Percentiles rank a stretch among this genome's conserved stretches.
Evolutionary conservation across 2,113 vertebrate genomes (phyloP).

Genomic region (Albula goreensis): DNA sequence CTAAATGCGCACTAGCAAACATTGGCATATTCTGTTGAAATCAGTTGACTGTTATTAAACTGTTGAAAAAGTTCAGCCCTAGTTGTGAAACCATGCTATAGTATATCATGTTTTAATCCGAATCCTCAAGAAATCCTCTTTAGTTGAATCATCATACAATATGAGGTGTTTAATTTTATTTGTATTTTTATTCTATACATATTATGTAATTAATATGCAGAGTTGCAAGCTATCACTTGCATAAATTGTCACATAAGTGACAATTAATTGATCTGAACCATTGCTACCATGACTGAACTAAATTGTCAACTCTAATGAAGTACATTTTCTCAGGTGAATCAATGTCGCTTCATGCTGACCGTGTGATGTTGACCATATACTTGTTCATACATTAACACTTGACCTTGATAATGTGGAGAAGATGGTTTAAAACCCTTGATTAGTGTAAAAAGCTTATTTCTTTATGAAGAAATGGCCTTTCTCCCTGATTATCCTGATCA

Average conservation of each 20-base stretch:
- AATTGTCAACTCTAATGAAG: neutral
- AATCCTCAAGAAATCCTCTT: neutral
- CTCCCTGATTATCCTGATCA: conserved; percentile 1
- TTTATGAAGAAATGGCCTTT: neutral
- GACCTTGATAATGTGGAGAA: neutral
- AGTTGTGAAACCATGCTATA: neutral
- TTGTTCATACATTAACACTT: neutral
- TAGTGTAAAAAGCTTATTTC: neutral
- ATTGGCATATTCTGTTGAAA: too few relatives aligned
- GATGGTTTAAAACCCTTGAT: conserved; percentile 8
- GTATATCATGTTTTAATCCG: neutral
- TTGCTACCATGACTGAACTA: neutral
- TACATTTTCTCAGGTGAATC: neutral
- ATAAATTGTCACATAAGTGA: neutral
- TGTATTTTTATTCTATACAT: neutral
- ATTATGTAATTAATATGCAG: neutral
- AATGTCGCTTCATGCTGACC: neutral
- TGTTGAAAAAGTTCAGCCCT: neutral
- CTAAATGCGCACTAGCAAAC: neutral
- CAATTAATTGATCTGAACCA: neutral
- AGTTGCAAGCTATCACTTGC: neutral
- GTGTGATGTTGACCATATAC: neutral
- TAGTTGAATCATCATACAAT: neutral
- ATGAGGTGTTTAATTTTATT: neutral
- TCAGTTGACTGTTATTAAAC: too few relatives aligned